phyloP scores from a whole-genome alignment of 2,113 vertebrate species.

The Alosa alosa region DNA sequence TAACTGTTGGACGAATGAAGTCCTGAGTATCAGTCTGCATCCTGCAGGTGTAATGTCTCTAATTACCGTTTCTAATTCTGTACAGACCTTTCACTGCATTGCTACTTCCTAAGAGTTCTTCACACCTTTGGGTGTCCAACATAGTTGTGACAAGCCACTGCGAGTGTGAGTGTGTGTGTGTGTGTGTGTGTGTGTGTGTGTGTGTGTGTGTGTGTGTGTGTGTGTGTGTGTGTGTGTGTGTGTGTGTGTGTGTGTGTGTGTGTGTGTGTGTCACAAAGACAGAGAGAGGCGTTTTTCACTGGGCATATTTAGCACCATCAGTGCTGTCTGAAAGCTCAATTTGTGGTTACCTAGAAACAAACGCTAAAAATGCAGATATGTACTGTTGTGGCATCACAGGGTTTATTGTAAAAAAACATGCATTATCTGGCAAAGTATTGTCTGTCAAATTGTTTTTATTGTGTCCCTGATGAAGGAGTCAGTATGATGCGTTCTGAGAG shows the following conservation, averaged over 20 bases:
- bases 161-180: constrained; percentile 46
- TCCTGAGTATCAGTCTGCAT: constrained; percentile 30
- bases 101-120: constrained; percentile 57
- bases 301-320: constrained; percentile 70
- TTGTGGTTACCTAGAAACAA: constrained; percentile 55
- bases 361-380: neutral
- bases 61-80: constrained; percentile 58
- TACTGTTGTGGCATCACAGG: neutral
- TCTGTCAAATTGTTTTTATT: neutral
- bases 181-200: constrained; percentile 47
- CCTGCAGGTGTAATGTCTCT: constrained; percentile 45
- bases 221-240: constrained; percentile 41
- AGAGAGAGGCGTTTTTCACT: constrained; percentile 62
- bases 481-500: neutral
- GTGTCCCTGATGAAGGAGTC: neutral
- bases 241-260: constrained; percentile 44
- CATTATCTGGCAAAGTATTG: neutral
- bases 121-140: constrained; percentile 63
- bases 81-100: constrained; percentile 51
- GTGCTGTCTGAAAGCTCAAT: constrained; percentile 49
- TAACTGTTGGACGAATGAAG: neutral
- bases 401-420: neutral
- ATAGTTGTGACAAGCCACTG: constrained; percentile 54
- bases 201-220: constrained; percentile 45
- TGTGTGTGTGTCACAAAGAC: constrained; percentile 32